Percentiles rank a stretch among this genome's conserved stretches.
These are phyloP conservation scores for Muraenolepis orangiensis DNA, from an alignment of 2,797 vertebrate species.

Conservation along the genomic window DNA sequence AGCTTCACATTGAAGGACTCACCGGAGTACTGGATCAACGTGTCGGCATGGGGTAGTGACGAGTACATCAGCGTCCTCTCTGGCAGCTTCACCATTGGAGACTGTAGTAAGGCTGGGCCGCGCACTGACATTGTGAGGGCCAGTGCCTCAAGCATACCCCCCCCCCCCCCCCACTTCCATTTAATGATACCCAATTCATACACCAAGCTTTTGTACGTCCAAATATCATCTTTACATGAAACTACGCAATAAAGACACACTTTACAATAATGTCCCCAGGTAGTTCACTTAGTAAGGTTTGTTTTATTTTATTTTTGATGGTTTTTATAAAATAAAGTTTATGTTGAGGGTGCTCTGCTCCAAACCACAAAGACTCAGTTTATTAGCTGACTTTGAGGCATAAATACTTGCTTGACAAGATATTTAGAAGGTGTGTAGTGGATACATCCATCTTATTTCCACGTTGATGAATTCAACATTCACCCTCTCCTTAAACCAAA, in stretches of 20 bases:
- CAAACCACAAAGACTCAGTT: too few species aligned
- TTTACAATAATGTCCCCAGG: not conserved
- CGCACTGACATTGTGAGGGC: not conserved
- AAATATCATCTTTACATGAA: too few species aligned
- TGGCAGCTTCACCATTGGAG: slow-evolving; percentile 81
- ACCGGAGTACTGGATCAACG: slow-evolving; percentile 83
- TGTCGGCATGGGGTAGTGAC: slow-evolving; percentile 84
- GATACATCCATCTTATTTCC: too few species aligned
- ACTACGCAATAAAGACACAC: not conserved
- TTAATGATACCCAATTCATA: not conserved
- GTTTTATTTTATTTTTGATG: not conserved
- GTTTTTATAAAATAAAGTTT: not conserved
- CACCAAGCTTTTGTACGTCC: not conserved
- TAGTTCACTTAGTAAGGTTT: not conserved
- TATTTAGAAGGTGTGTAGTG: too few species aligned
- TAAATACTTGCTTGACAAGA: too few species aligned
- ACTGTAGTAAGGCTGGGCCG: slow-evolving; percentile 93
- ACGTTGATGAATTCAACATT: too few species aligned
- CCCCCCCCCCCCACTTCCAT: not conserved
- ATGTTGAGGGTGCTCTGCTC: not conserved
- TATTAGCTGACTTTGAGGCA: too few species aligned
- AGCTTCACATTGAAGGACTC: slow-evolving; percentile 90
- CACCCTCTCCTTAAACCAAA: too few species aligned
- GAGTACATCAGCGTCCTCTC: slow-evolving; percentile 80
- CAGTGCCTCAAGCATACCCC: too few species aligned